Evolutionary conservation across 2,888 invertebrate species (phyloP), one percentile per base, ranked within the genome.

Genomic region (Malthinus flaveolus): DNA sequence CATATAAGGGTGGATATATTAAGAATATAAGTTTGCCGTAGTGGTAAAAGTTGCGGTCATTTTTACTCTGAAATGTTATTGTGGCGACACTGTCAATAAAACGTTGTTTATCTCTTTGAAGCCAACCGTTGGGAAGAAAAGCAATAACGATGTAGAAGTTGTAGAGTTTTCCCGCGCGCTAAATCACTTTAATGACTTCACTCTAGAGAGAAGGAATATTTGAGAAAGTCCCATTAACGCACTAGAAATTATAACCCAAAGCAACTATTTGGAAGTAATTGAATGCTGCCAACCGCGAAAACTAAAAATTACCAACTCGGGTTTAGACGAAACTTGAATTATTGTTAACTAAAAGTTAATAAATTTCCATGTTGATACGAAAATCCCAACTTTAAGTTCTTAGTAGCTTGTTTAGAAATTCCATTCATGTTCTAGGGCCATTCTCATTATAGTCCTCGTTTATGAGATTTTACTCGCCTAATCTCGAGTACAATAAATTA

Each of bases 141-240:
- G 62, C 62, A 65, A 65, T 65, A 65, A 63, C 63, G 63, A 65
- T 61, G 65, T 59, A 49, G 54, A 61, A 62, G 57, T 57, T 52
- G 57, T 48, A 31, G 51, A 59, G 58, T 59, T 59, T 59, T 59
- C 58, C 58, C 58, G 61, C 66, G 66, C 63, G 64, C 66, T 70
- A 70, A 67, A 70, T 71, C 69, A 69, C 66, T 68, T 68, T 70
- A 71, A 71, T 71, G 71, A 71, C 67, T 71, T 69, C 67, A 67
- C 66, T 69, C 62, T 47, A 46, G 46, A 45, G 23, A 23, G 50
- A 59, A 54, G 50, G 59, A 59, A 55, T 55, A 54, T 59, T 59
- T 50, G 54, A 59, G 59, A 55, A 58, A 59, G 32, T 45, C 59
- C 35, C 56, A 56, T 49, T 56, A 56, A 49, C 56, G 54, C 54